These are phyloP conservation scores for Notolepis coatsorum DNA, from an alignment of 2,797 vertebrate genomes.

Conservation along the genomic window DNA sequence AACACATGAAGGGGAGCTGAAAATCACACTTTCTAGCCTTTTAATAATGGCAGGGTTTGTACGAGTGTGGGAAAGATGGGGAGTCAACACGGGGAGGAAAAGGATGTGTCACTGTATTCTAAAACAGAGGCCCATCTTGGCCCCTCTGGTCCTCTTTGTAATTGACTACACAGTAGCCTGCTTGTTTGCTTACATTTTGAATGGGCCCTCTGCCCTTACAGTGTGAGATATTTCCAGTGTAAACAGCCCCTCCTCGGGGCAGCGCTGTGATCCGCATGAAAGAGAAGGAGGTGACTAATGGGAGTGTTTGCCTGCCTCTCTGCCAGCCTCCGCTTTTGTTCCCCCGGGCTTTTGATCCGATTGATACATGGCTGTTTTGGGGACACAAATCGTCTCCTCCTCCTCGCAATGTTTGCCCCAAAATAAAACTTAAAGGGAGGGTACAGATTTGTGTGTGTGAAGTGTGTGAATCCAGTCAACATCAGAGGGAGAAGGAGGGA, in stretches of 20 bases:
- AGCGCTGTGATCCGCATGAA: slow-evolving; percentile 57
- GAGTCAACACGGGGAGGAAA: slow-evolving; percentile 43
- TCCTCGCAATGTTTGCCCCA: slow-evolving; percentile 76
- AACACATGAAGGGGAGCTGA: slow-evolving; percentile 57
- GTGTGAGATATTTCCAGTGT: slow-evolving; percentile 68
- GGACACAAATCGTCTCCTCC: slow-evolving; percentile 78
- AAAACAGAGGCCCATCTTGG: slow-evolving; percentile 59
- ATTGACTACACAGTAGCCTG: slow-evolving; percentile 65
- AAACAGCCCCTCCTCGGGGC: slow-evolving; percentile 69
- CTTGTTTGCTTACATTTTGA: slow-evolving; percentile 65
- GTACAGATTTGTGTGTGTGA: slow-evolving; percentile 32
- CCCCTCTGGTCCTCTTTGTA: slow-evolving; percentile 74
- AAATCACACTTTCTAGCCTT: slow-evolving; percentile 69
- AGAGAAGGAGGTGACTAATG: slow-evolving; percentile 78
- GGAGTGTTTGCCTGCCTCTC: slow-evolving; percentile 74
- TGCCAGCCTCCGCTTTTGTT: slow-evolving; percentile 78
- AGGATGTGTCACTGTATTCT: slow-evolving; percentile 62
- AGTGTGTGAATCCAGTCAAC: slow-evolving; percentile 69
- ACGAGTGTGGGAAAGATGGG: slow-evolving; percentile 74
- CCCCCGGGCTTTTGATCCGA: slow-evolving; percentile 74
- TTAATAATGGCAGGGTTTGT: slow-evolving; percentile 73
- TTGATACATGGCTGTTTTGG: slow-evolving; percentile 77
- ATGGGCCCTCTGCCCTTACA: slow-evolving; percentile 67
- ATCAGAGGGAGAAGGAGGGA: slow-evolving; percentile 63
- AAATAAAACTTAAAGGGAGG: slow-evolving; percentile 76